Evolutionary conservation across 1,140 invertebrate genomes (phyloP).

Genomic region (Oncopodura yosiiana): DNA sequence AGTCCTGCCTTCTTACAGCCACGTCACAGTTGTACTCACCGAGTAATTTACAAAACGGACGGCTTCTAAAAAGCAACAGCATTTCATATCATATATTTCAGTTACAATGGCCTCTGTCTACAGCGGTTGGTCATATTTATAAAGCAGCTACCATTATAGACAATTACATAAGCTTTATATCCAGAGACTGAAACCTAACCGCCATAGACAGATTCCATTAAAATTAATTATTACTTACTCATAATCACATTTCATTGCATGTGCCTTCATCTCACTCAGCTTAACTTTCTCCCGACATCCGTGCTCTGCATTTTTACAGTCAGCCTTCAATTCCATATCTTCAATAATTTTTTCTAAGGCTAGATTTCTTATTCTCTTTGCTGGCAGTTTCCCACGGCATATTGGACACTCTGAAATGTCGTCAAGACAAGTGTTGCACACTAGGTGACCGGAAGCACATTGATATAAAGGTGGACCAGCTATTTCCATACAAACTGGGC

Average conservation of each 20-base stretch:
- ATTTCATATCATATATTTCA: no score
- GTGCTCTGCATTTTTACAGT: background rate
- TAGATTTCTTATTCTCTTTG: constrained; percentile 3
- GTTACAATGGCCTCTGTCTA: no score
- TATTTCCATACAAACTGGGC: constrained; percentile 7
- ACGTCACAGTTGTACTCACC: no score
- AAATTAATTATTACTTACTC: no score
- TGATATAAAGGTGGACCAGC: background rate
- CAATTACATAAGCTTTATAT: no score
- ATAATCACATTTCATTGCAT: background rate
- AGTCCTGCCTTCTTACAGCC: no score
- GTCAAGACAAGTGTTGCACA: background rate
- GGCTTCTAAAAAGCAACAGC: no score
- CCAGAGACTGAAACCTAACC: no score
- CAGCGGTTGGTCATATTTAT: no score
- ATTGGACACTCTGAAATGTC: constrained; percentile 3
- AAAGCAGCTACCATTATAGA: no score
- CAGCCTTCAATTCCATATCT: constrained; percentile 8
- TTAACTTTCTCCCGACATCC: background rate
- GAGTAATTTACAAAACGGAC: no score
- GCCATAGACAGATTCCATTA: no score
- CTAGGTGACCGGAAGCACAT: background rate
- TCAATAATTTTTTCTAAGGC: constrained; percentile 5
- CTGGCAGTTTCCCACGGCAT: background rate
- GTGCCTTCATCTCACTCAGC: background rate